Conservation (phyloP, 2,797 vertebrate genomes). For the Syngnathus rostellatus region DNA sequence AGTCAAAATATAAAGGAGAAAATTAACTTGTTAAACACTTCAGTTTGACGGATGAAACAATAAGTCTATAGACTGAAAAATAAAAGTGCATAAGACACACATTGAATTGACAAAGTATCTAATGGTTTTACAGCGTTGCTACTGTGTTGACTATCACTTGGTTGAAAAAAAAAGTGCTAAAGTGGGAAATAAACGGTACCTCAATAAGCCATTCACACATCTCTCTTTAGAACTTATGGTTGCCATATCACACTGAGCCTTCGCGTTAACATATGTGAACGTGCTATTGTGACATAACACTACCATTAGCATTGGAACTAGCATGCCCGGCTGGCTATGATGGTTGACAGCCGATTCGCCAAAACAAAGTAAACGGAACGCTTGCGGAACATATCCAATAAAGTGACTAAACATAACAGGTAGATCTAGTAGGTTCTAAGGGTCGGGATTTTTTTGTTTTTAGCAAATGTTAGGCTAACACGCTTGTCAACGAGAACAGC, state of each 20-base stretch:
- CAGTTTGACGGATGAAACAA: neutral
- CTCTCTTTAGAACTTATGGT: neutral
- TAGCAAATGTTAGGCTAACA: slow-evolving; percentile 14
- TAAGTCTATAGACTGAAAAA: neutral
- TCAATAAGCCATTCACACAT: neutral
- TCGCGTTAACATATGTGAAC: neutral
- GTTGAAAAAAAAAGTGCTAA: too few relatives aligned
- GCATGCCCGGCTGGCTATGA: slow-evolving; percentile 28
- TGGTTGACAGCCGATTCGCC: slow-evolving; percentile 22
- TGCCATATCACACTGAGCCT: neutral
- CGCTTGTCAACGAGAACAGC: slow-evolving; percentile 18
- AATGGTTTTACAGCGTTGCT: neutral
- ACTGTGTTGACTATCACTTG: neutral
- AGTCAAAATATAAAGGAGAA: neutral
- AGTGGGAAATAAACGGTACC: neutral
- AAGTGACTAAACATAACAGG: too few relatives aligned
- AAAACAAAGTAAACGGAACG: slow-evolving; percentile 18
- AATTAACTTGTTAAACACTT: neutral
- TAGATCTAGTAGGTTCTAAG: neutral
- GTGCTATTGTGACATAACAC: neutral
- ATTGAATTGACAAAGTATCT: neutral
- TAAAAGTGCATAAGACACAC: neutral
- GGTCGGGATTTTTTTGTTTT: neutral
- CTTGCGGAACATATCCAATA: neutral
- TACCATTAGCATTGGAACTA: slow-evolving; percentile 41